Evolutionary conservation across 2,113 vertebrate species (phyloP), one percentile per base, ranked within the genome.

Genomic region (Amphiprion percula): DNA sequence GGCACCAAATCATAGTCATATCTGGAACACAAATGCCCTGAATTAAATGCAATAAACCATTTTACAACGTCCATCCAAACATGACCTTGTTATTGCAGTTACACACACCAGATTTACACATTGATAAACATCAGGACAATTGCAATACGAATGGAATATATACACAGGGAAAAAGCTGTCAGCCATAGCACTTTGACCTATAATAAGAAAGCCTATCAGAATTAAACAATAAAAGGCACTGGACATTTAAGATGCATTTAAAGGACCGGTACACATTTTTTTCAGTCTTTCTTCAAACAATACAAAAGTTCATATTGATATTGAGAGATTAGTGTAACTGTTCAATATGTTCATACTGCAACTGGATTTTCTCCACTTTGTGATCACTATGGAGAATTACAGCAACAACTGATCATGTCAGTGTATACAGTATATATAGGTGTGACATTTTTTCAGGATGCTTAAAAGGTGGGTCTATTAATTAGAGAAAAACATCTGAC

Each of bases 51-150:
- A 68, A 52, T 24, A 39, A 37, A 50, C 47, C 9, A 71, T 41
- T 28, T 53, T 62, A 15, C 52, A 37, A 66, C 28, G 26, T 59
- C 21, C 15, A 44, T 74, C 15, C 5, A 52, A 8, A 63, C 15
- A 60, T 33, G 11, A 64, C 24, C 37, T 56, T 79, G 62, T 83
- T 80, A 74, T 69, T 81, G 11, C 30, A 70, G 68, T 80, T 67
- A 72, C 10, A 68, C 8, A 69, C 16, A 41, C n/a, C 47, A 64
- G 2, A 69, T 69, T 44, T 80, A 79, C 26, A 74, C 16, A 33
- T 53, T 47, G 44, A 62, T 5, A 41, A 60, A 52, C 21, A 75
- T 30, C 21, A 44, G 24, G 2, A 6, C 24, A 69, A 16, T 23
- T 77, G 10, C 30, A 56, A 64, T 12, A 53, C 39, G 19, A 66